These are phyloP conservation scores for Mirza zaza DNA, from an alignment of 2,113 vertebrate genomes.

Conservation along the genomic window DNA sequence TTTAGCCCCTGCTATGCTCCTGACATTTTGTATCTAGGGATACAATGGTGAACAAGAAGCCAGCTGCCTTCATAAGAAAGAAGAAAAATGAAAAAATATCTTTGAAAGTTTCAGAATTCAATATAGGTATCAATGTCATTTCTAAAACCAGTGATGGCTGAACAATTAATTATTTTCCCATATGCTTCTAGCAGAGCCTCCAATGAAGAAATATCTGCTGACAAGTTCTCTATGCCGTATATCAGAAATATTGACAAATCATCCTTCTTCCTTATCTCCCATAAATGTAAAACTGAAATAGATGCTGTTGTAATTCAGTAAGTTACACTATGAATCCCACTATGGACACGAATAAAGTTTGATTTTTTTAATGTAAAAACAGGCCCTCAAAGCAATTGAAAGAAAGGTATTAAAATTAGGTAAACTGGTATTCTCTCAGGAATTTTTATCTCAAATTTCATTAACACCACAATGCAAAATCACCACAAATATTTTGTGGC, in stretches of 20 bases:
- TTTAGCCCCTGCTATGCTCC: background rate
- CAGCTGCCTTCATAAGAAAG: background rate
- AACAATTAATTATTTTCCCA: background rate
- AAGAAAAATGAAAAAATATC: constrained; percentile 15
- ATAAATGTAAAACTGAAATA: background rate
- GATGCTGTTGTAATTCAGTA: background rate
- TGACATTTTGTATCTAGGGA: background rate
- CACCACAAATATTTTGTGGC: constrained; percentile 7
- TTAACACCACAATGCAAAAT: background rate
- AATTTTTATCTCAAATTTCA: constrained; percentile 50
- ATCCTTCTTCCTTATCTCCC: background rate
- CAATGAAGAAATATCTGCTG: background rate
- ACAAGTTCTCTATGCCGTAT: background rate
- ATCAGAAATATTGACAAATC: constrained; percentile 17
- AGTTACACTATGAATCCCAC: background rate
- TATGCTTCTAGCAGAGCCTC: background rate
- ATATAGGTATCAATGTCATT: background rate
- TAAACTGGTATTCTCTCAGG: background rate
- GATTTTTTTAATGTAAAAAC: background rate
- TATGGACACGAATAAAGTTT: background rate
- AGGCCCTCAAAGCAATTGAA: background rate
- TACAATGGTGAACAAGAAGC: background rate
- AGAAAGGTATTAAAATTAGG: background rate
- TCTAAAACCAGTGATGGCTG: constrained; percentile 12
- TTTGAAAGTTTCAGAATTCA: constrained; percentile 20